phyloP scores from a whole-genome alignment of 2,888 invertebrate species.

The Coecobrya sp. region DNA sequence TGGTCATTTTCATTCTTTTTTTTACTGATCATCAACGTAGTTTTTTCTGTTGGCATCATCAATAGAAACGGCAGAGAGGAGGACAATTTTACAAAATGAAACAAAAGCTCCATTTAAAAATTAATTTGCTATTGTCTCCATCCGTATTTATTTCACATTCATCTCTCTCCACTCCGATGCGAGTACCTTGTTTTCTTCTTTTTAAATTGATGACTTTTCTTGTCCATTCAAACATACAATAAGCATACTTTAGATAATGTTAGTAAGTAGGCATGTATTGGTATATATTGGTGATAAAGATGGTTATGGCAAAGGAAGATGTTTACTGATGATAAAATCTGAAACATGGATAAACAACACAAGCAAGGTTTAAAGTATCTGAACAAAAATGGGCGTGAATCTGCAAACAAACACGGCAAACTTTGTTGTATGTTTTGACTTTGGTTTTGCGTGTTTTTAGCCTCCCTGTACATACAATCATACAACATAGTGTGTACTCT shows the following conservation, averaged over 20 bases:
- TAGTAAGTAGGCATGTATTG: too few species aligned
- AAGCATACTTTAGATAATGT: background rate
- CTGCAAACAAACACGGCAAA: slow-evolving; percentile 59
- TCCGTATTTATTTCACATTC: slow-evolving; percentile 51
- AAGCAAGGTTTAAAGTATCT: background rate
- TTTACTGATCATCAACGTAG: background rate
- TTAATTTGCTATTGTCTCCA: slow-evolving; percentile 51
- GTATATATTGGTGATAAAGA: background rate
- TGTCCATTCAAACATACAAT: background rate
- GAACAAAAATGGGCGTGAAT: slow-evolving; percentile 59
- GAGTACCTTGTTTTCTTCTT: background rate
- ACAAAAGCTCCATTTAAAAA: slow-evolving; percentile 57
- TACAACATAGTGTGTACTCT: background rate
- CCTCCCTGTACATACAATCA: background rate
- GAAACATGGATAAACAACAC: slow-evolving; percentile 28
- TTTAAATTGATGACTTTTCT: slow-evolving; percentile 22
- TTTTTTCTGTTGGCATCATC: background rate
- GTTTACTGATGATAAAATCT: slow-evolving; percentile 38
- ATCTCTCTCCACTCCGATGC: background rate
- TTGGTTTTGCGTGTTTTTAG: background rate
- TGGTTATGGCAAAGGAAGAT: slow-evolving; percentile 29
- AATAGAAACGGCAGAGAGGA: background rate
- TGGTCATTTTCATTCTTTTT: background rate
- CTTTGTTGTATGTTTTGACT: slow-evolving; percentile 6
- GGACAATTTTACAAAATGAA: slow-evolving; percentile 37